Evolutionary conservation across 1,140 invertebrate species (phyloP).

Genomic region (Bombus impatiens): DNA sequence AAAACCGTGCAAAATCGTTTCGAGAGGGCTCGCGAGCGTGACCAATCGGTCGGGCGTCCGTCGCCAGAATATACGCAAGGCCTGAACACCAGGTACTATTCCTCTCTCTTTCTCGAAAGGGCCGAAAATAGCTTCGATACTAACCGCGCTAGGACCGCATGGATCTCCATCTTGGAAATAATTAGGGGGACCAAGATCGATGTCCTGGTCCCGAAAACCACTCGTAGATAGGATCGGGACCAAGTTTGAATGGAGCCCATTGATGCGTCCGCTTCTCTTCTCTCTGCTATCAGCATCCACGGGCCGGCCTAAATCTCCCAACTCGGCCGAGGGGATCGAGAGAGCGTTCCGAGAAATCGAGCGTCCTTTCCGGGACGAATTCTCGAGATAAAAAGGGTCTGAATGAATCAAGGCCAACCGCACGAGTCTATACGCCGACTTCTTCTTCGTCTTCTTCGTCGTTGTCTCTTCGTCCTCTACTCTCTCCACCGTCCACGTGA

Average conservation of each 20-base stretch:
- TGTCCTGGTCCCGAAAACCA: conserved; percentile 77
- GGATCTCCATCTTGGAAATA: conserved; percentile 81
- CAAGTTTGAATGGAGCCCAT: conserved; percentile 80
- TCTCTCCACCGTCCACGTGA: neutral
- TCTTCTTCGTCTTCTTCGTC: conserved; percentile 19
- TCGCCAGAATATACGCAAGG: conserved; percentile 27
- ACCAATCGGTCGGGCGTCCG: conserved; percentile 48
- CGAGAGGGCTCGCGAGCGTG: conserved; percentile 39
- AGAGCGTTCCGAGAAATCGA: conserved; percentile 79
- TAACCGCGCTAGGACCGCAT: conserved; percentile 50
- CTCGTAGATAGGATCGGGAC: conserved; percentile 78
- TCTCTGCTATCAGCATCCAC: conserved; percentile 59
- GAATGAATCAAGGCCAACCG: conserved; percentile 81
- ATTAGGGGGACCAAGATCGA: conserved; percentile 82
- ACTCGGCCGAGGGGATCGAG: conserved; percentile 35
- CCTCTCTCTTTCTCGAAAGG: neutral
- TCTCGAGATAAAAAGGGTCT: conserved; percentile 82
- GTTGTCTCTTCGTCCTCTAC: neutral
- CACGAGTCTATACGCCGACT: conserved; percentile 51
- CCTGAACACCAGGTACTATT: conserved; percentile 46
- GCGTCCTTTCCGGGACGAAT: conserved; percentile 83
- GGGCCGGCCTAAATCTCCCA: conserved; percentile 59
- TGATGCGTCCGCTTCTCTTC: conserved; percentile 75
- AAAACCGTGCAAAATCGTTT: conserved; percentile 55
- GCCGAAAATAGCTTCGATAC: conserved; percentile 57